Conservation (phyloP, 2,797 vertebrate genomes). For the Parambassis ranga region DNA sequence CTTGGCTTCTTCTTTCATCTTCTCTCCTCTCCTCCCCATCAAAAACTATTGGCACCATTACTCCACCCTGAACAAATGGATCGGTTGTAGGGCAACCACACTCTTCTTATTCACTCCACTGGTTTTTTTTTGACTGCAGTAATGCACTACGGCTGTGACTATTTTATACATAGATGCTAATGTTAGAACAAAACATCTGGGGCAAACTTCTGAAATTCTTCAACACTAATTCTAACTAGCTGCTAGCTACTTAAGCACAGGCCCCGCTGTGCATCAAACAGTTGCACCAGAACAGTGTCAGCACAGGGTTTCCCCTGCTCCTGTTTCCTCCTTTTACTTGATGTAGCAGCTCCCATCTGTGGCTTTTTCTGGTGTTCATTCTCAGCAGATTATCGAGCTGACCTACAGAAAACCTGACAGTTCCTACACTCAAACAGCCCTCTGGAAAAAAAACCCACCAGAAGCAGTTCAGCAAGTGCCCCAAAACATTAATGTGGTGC, state of each 20-base stretch:
- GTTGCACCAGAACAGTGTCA: constrained; percentile 14
- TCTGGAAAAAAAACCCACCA: too few relatives aligned
- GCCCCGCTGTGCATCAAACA: constrained; percentile 22
- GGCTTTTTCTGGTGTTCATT: constrained; percentile 5
- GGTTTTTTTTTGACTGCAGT: constrained; percentile 10
- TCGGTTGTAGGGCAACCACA: constrained; percentile 20
- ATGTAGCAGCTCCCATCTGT: constrained; percentile 11
- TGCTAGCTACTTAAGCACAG: constrained; percentile 8
- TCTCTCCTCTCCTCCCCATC: constrained; percentile 11
- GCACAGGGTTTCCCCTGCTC: not conserved
- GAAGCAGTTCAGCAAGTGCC: too few relatives aligned
- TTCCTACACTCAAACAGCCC: not conserved
- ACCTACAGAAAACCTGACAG: not conserved
- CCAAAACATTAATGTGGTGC: too few relatives aligned
- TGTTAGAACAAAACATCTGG: constrained; percentile 28
- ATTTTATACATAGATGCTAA: constrained; percentile 44
- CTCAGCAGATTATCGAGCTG: not conserved
- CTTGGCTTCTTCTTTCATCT: constrained; percentile 19
- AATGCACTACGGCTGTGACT: constrained; percentile 2
- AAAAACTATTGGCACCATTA: constrained; percentile 1
- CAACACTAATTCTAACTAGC: constrained; percentile 36
- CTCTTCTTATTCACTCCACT: constrained; percentile 26
- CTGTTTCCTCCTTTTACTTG: constrained; percentile 8
- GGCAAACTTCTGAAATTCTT: constrained; percentile 23
- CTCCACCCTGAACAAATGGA: constrained; percentile 43